Evolutionary conservation across 2,113 vertebrate species (phyloP).

Genomic region (Maccullochella peelii): DNA sequence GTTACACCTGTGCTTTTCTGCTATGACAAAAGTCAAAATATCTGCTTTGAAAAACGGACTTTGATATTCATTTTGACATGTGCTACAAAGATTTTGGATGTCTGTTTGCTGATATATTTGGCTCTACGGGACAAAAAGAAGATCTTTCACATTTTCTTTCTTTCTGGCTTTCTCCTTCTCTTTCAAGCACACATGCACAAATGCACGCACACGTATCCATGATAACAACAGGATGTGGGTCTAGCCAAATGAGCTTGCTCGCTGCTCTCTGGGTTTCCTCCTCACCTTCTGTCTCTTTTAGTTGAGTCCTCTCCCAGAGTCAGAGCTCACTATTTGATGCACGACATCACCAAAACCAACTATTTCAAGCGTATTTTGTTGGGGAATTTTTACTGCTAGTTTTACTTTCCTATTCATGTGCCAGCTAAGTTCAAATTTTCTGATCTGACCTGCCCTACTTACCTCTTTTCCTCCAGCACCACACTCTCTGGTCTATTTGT

Average conservation of each 20-base stretch:
- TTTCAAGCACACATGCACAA: constrained; percentile 18
- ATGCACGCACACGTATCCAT: constrained; percentile 16
- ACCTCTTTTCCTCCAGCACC: constrained; percentile 42
- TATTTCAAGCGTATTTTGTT: constrained; percentile 6
- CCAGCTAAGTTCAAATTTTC: constrained; percentile 58
- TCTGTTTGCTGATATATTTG: background rate
- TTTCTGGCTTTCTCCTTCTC: background rate
- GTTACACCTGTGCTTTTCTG: background rate
- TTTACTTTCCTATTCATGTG: constrained; percentile 29
- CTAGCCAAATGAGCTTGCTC: constrained; percentile 46
- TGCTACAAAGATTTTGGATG: background rate
- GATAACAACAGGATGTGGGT: constrained; percentile 77
- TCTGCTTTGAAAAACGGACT: background rate
- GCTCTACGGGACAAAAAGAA: background rate
- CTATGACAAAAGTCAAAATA: background rate
- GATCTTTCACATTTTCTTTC: background rate
- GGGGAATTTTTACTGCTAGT: constrained; percentile 10
- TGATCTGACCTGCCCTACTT: constrained; percentile 62
- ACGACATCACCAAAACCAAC: constrained; percentile 5
- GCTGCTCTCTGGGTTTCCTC: constrained; percentile 65
- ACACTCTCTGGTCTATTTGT: constrained; percentile 39
- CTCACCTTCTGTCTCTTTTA: constrained; percentile 46
- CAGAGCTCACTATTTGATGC: constrained; percentile 15
- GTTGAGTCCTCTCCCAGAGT: constrained; percentile 12
- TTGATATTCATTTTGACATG: background rate